Percentiles rank a stretch among this genome's conserved stretches.
Evolutionary conservation across 2,113 vertebrate genomes (phyloP).

Genomic region (Tragelaphus strepsiceros): DNA sequence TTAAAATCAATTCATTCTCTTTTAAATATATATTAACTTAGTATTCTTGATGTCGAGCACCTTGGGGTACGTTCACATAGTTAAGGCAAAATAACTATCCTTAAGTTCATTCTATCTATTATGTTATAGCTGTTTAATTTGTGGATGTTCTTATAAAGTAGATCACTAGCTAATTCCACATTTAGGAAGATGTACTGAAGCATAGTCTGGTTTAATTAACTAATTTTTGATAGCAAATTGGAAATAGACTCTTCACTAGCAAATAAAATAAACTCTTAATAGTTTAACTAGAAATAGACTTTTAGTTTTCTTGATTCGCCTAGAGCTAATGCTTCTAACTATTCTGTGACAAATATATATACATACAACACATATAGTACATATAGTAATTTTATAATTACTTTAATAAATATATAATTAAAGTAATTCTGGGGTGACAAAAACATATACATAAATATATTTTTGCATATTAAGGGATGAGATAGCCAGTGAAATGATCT

Average conservation of each 20-base stretch:
- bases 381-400: background rate
- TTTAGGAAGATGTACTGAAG: conserved; percentile 38
- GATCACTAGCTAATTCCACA: conserved; percentile 24
- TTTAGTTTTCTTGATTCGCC: background rate
- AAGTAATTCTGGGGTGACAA: background rate
- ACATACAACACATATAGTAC: background rate
- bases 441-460: background rate
- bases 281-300: conserved; percentile 54
- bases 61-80: background rate
- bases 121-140: conserved; percentile 69
- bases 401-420: background rate
- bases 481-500: background rate
- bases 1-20: conserved; percentile 20
- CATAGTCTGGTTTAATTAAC: conserved; percentile 54
- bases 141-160: conserved; percentile 68
- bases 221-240: conserved; percentile 53
- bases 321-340: background rate
- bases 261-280: conserved; percentile 27
- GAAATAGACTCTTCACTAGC: conserved; percentile 41
- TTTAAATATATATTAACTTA: background rate
- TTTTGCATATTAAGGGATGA: background rate
- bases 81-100: background rate
- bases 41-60: background rate
- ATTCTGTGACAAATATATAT: background rate
- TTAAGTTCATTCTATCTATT: background rate